These are phyloP conservation scores for Chrysocyon brachyurus DNA, from an alignment of 2,797 vertebrate genomes.

Conservation along the genomic window DNA sequence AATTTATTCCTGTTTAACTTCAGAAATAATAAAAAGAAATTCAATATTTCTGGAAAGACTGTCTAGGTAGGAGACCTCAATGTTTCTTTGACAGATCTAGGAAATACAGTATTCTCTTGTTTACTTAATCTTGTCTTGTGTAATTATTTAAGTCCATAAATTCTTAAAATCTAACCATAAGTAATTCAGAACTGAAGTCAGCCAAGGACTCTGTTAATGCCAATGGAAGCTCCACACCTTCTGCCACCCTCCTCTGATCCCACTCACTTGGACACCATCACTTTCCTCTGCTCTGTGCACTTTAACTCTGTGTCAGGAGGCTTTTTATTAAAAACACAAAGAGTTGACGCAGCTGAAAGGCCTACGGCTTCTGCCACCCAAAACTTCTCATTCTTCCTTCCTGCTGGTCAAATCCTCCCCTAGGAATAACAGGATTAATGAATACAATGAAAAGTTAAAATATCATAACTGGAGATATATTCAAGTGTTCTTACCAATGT, in stretches of 20 bases:
- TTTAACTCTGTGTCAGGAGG: not conserved
- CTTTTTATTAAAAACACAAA: conserved; percentile 45
- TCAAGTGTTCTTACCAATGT: not conserved
- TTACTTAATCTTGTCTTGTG: conserved; percentile 65
- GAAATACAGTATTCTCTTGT: conserved; percentile 56
- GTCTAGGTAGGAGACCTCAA: conserved; percentile 71
- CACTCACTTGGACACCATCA: not conserved
- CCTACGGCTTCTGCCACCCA: conserved; percentile 20
- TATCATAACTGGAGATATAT: not conserved
- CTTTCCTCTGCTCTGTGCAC: not conserved
- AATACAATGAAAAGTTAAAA: conserved; percentile 35
- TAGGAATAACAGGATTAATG: not conserved
- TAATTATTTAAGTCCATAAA: conserved; percentile 53
- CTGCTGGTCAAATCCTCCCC: not conserved
- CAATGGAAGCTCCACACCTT: fast-evolving
- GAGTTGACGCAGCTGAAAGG: conserved; percentile 7
- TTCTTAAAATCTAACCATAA: conserved; percentile 71
- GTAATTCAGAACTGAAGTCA: conserved; percentile 31
- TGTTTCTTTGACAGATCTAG: conserved; percentile 64
- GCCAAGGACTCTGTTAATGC: not conserved
- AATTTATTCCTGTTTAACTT: conserved; percentile 72
- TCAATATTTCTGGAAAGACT: conserved; percentile 78
- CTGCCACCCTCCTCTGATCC: not conserved
- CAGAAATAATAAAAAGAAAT: conserved; percentile 78
- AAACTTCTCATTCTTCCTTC: conserved; percentile 37